These are phyloP conservation scores for Prunella himalayana DNA, from an alignment of 2,113 vertebrate genomes.

Conservation along the genomic window DNA sequence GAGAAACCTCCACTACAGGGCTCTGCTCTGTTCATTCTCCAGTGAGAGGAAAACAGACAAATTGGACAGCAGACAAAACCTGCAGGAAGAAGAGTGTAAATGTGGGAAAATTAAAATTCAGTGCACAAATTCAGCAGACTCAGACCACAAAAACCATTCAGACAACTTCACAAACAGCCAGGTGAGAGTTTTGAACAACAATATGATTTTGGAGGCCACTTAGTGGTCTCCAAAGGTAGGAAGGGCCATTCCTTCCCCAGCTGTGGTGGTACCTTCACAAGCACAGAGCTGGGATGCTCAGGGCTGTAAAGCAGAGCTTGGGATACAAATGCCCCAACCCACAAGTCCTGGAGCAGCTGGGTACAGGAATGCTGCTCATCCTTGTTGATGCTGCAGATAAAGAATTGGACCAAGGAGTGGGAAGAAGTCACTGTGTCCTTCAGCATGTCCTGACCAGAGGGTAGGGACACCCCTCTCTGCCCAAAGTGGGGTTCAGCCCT, in stretches of 20 bases:
- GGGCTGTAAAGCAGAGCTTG: background rate
- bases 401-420: background rate
- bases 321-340: background rate
- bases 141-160: background rate
- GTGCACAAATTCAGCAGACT: background rate
- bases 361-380: background rate
- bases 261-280: background rate
- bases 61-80: background rate
- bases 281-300: background rate
- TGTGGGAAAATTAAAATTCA: background rate
- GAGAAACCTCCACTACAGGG: background rate
- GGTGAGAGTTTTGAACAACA: background rate
- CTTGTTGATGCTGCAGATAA: background rate
- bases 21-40: background rate
- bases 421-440: background rate
- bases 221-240: background rate
- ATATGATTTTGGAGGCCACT: rapidly evolving
- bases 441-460: background rate
- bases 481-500: background rate
- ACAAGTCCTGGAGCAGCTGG: background rate
- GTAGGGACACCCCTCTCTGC: background rate
- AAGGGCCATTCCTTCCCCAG: background rate
- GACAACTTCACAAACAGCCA: background rate
- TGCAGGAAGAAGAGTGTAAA: background rate
- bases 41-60: background rate